These are phyloP conservation scores for Capreolus pygargus DNA, from an alignment of 2,113 vertebrate genomes.

Conservation along the genomic window DNA sequence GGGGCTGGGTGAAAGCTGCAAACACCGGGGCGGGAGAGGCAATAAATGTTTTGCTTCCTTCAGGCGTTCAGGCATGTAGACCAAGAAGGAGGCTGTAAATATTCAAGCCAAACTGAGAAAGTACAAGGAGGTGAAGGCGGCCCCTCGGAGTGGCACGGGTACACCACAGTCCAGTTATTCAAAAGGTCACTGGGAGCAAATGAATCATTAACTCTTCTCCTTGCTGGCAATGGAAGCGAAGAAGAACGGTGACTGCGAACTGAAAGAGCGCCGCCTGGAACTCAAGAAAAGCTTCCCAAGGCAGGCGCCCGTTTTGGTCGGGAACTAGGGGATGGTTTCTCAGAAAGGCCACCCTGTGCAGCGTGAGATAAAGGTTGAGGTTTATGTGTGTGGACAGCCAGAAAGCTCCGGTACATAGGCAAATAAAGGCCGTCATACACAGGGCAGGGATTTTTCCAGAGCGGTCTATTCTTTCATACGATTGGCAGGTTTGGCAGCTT, in stretches of 20 bases:
- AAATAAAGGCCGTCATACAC: conserved; percentile 3
- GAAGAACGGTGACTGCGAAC: conserved; percentile 53
- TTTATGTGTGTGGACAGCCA: conserved; percentile 40
- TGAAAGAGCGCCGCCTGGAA: conserved; percentile 38
- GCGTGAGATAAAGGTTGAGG: conserved; percentile 23
- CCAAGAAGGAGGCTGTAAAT: conserved; percentile 82
- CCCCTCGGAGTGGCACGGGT: conserved; percentile 67
- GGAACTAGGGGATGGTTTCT: not conserved
- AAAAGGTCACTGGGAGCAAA: conserved; percentile 86
- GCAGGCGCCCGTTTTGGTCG: not conserved
- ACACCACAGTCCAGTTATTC: conserved; percentile 82
- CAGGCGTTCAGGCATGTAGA: conserved; percentile 82
- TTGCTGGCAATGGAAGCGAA: conserved; percentile 83
- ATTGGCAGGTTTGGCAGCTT: conserved; percentile 30
- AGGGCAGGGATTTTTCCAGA: not conserved
- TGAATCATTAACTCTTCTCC: conserved; percentile 92
- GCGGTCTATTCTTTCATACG: not conserved
- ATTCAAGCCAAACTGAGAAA: conserved; percentile 79
- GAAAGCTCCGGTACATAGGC: not conserved
- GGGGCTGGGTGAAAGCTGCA: conserved; percentile 81
- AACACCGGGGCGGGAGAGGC: conserved; percentile 82
- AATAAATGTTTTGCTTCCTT: conserved; percentile 83
- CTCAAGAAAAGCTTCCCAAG: conserved; percentile 32
- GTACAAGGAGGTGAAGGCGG: conserved; percentile 23
- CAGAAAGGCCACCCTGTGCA: conserved; percentile 4